Percentiles rank a stretch among this genome's conserved stretches.
These are phyloP conservation scores for Antitype chi DNA, from an alignment of 2,888 invertebrate genomes.

Conservation along the genomic window DNA sequence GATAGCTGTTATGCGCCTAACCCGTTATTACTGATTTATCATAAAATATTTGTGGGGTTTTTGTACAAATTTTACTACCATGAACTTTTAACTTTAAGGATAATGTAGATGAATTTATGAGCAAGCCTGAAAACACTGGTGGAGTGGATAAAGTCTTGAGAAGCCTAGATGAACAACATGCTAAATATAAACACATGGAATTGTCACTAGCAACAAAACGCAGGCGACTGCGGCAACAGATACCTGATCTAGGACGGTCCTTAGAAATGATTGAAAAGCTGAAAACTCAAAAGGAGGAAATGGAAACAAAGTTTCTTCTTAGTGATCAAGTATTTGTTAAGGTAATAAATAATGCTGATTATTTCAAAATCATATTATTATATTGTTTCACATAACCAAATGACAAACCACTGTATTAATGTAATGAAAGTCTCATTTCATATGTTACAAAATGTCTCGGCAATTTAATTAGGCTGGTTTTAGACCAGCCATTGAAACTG, in stretches of 20 bases:
- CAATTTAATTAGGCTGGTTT: not conserved
- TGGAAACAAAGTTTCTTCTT: constrained; percentile 97
- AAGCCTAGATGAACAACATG: constrained; percentile 97
- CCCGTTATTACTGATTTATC: not conserved
- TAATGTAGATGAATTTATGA: constrained; percentile 98
- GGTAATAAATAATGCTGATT: constrained; percentile 70
- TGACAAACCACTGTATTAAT: too few species aligned
- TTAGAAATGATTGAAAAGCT: constrained; percentile 97
- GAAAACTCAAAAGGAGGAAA: constrained; percentile 94
- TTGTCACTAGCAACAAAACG: constrained; percentile 96
- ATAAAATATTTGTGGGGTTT: too few species aligned
- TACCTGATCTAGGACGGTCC: constrained; percentile 98
- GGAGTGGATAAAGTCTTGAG: constrained; percentile 96
- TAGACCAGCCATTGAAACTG: not conserved
- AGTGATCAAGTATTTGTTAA: constrained; percentile 97
- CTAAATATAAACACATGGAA: constrained; percentile 99
- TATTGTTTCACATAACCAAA: too few species aligned
- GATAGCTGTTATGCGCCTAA: not conserved
- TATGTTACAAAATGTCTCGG: not conserved
- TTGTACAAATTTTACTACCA: not conserved
- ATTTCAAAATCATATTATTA: not conserved
- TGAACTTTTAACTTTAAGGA: constrained; percentile 91
- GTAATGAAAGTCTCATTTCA: not conserved
- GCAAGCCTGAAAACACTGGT: constrained; percentile 94
- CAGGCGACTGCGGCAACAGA: constrained; percentile 96